Percentiles rank a stretch among this genome's conserved stretches.
Conservation (phyloP, 2,888 invertebrate genomes). For the Scelioninae gen. 2 region DNA sequence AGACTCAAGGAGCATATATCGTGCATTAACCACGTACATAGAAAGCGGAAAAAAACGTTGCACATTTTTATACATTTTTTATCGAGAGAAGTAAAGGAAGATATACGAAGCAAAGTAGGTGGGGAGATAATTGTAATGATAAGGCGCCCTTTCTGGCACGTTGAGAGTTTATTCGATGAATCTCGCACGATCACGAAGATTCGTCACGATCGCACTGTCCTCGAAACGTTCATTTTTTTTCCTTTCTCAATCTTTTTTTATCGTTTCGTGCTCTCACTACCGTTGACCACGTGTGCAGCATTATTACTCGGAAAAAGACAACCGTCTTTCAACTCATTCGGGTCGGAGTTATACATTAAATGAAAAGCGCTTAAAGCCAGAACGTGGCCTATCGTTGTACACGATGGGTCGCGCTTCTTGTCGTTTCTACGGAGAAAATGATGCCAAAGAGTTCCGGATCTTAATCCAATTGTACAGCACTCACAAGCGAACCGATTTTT, state of each 20-base stretch:
- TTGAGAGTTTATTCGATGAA: conserved; percentile 59
- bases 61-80: conserved; percentile 61
- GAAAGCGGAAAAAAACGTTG: conserved; percentile 55
- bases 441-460: conserved; percentile 73
- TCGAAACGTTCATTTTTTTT: conserved; percentile 53
- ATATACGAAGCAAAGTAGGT: conserved; percentile 44
- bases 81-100: conserved; percentile 54
- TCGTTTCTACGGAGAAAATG: conserved; percentile 66
- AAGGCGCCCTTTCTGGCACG: conserved; percentile 60
- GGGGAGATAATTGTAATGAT: conserved; percentile 59
- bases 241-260: conserved; percentile 54
- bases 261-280: conserved; percentile 59
- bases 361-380: conserved; percentile 59
- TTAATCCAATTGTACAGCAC: conserved; percentile 64
- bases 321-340: conserved; percentile 51
- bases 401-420: conserved; percentile 58
- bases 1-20: conserved; percentile 61
- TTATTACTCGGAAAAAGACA: conserved; percentile 56
- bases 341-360: conserved; percentile 53
- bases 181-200: conserved; percentile 57
- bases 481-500: conserved; percentile 57
- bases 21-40: conserved; percentile 59
- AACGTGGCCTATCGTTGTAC: conserved; percentile 59
- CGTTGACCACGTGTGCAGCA: conserved; percentile 57
- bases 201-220: conserved; percentile 59